Evolutionary conservation across 1,140 invertebrate species (phyloP), one percentile per base, ranked within the genome.

Genomic region (Himalopsyche phryganea): DNA sequence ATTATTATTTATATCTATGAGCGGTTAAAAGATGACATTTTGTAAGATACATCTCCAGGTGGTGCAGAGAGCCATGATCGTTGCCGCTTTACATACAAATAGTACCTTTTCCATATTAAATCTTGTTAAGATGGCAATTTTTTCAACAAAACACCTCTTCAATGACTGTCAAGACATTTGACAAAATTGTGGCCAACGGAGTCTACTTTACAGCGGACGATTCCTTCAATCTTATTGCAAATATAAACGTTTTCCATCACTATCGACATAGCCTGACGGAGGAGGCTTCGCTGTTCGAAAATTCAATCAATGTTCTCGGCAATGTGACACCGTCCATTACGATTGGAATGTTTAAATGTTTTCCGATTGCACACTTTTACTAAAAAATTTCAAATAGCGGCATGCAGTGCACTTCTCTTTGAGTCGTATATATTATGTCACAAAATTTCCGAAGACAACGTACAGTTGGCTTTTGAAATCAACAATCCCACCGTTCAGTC

Each of bases 161-260:
- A 48, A 33, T 35, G 32, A 33, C 50, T 19, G 18, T 18, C 36
- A 6, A 57, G 54, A 57, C 48, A 57, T 57, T 57, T 57, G 54
- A 57, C 54, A 57, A 57, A 57, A 57, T 57, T 57, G 54, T 50
- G 35, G 20, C 33, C 38, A 50, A 54, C 51, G 32, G 20, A 33
- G 9, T 14, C 11, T 19, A 14, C 18, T 45, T 19, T 40, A 4
- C 23, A 28, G 23, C 4, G 23, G 23, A 28, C 4, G 9, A 5
- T 28, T 9, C 23, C 23, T 28, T 28, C 23, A 28, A 3, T 28
- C 38, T 40, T 40, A 40, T 40, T 40, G 11, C 38, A 13, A n/a
- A n/a, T 40, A 40, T 40, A 40, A 13, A 19, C 42, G 42, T 13
- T 10, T 6, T 15, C 42, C 13, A 18, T 45, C 42, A 11, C 42